phyloP scores from a whole-genome alignment of 2,113 vertebrate genomes.

The Addax nasomaculatus region DNA sequence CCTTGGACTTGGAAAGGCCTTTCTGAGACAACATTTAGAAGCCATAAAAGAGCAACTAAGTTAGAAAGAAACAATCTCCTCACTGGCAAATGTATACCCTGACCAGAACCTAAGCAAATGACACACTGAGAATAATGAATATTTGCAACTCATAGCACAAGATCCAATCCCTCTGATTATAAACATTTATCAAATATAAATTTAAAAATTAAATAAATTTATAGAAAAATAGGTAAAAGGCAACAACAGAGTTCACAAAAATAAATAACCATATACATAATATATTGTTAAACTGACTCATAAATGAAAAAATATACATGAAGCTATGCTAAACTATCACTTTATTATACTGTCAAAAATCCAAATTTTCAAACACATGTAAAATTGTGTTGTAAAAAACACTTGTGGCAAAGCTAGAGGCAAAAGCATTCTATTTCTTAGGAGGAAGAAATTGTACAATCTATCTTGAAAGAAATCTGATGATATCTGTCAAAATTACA shows the following conservation, averaged over 20 bases:
- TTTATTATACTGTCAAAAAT: not conserved
- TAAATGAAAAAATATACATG: not conserved
- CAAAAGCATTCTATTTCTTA: not conserved
- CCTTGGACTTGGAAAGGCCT: not conserved
- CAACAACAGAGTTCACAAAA: not conserved
- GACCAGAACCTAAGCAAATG: not conserved
- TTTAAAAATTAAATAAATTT: not conserved
- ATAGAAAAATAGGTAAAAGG: not conserved
- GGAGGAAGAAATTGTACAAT: not conserved
- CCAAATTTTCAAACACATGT: not conserved
- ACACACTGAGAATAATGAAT: not conserved
- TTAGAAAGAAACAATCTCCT: not conserved
- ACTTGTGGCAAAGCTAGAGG: not conserved
- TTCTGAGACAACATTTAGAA: not conserved
- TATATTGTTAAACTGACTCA: not conserved
- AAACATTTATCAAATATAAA: not conserved
- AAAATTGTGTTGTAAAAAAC: not conserved
- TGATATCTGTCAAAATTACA: not conserved
- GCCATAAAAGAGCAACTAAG: not conserved
- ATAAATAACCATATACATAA: not conserved
- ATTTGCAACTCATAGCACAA: not conserved
- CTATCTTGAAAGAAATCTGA: not conserved
- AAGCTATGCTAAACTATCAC: not conserved
- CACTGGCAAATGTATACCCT: not conserved
- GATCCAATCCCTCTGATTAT: not conserved